Evolutionary conservation across 2,797 vertebrate species (phyloP).

Genomic region (Notamacropus eugenii): DNA sequence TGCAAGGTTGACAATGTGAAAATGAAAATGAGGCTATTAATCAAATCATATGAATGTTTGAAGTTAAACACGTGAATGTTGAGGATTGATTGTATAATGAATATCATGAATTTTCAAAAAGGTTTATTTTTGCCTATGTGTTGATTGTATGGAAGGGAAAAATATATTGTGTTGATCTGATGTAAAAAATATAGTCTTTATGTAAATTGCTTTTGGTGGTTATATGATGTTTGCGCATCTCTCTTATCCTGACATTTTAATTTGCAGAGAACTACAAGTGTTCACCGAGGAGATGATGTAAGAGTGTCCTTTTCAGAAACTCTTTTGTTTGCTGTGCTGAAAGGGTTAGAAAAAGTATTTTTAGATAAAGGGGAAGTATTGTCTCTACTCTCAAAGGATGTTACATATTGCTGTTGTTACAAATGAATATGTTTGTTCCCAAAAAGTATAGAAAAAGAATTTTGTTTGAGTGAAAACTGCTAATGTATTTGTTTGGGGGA

Average conservation of each 20-base stretch:
- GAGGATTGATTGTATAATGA: not conserved
- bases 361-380: not conserved
- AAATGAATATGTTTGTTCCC: not conserved
- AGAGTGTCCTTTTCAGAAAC: not conserved
- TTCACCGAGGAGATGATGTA: not conserved
- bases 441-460: not conserved
- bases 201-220: not conserved
- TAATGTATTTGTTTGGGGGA: not conserved
- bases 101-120: not conserved
- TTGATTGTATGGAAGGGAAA: not conserved
- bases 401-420: not conserved
- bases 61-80: not conserved
- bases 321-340: not conserved
- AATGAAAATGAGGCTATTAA: not conserved
- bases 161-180: not conserved
- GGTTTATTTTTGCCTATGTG: not conserved
- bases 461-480: not conserved
- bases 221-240: not conserved
- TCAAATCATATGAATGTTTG: not conserved
- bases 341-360: not conserved
- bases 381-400: not conserved
- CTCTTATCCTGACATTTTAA: not conserved
- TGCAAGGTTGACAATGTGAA: not conserved
- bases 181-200: not conserved
- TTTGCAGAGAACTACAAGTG: not conserved